Conservation (phyloP, 1,140 invertebrate genomes). For the Holcopasites calliopsidis region DNA sequence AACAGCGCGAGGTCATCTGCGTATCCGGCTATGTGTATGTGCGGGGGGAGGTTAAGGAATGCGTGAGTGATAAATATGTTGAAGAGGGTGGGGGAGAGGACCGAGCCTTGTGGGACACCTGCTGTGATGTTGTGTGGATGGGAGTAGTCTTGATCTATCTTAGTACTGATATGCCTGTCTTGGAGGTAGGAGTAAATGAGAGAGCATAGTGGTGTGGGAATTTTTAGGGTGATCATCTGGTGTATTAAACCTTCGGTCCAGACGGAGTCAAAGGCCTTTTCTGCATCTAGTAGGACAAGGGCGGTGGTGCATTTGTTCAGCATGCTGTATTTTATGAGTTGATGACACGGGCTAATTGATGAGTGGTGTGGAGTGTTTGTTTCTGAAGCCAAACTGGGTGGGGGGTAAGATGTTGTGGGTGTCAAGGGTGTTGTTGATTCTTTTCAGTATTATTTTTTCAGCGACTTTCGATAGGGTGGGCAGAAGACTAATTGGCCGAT, state of each 20-base stretch:
- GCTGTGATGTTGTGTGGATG: neutral
- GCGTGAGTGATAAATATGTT: neutral
- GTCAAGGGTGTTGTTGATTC: neutral
- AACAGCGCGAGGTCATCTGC: neutral
- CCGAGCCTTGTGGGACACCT: neutral
- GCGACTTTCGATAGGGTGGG: neutral
- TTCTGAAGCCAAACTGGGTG: neutral
- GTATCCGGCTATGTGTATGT: neutral
- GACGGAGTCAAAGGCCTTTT: neutral
- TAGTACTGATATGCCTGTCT: neutral
- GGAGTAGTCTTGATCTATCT: neutral
- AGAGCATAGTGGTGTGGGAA: neutral
- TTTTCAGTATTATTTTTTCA: neutral
- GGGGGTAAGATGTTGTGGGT: neutral
- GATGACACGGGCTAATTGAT: neutral
- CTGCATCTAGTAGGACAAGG: neutral
- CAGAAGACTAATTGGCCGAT: neutral
- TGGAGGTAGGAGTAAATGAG: neutral
- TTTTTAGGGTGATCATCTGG: neutral
- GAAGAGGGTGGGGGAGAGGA: neutral
- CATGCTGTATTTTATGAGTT: neutral
- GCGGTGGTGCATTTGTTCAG: neutral
- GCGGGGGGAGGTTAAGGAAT: neutral
- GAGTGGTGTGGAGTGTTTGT: neutral
- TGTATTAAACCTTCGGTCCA: neutral